These are phyloP conservation scores for Cryptosula pallasiana DNA, from an alignment of 2,888 invertebrate species.

Conservation along the genomic window DNA sequence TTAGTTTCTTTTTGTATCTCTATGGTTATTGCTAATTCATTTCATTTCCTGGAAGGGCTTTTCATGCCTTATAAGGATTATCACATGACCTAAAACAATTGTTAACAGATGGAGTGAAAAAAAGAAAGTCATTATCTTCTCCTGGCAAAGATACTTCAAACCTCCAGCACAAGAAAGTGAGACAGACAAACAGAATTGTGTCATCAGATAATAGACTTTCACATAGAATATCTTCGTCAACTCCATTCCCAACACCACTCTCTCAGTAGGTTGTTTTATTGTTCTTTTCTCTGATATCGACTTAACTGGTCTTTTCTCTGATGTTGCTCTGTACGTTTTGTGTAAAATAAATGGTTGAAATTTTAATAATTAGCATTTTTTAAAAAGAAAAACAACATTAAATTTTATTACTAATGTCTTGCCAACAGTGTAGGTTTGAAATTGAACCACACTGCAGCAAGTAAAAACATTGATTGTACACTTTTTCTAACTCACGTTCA, in stretches of 20 bases:
- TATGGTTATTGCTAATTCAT: too few relatives aligned
- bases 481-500: neutral
- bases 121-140: neutral
- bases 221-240: neutral
- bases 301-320: neutral
- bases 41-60: too few relatives aligned
- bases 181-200: neutral
- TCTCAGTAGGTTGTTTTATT: neutral
- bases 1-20: too few relatives aligned
- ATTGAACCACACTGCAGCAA: too few relatives aligned
- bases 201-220: neutral
- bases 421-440: too few relatives aligned
- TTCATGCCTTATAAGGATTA: too few relatives aligned
- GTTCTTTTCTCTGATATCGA: neutral
- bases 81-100: too few relatives aligned
- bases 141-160: neutral
- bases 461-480: neutral
- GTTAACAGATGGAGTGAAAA: conserved; percentile 6
- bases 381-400: neutral
- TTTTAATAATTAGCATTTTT: neutral
- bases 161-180: neutral
- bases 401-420: neutral
- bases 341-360: neutral
- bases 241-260: neutral
- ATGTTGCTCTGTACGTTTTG: neutral